phyloP scores from a whole-genome alignment of 2,888 invertebrate species.

The Drosophila barbarae region DNA sequence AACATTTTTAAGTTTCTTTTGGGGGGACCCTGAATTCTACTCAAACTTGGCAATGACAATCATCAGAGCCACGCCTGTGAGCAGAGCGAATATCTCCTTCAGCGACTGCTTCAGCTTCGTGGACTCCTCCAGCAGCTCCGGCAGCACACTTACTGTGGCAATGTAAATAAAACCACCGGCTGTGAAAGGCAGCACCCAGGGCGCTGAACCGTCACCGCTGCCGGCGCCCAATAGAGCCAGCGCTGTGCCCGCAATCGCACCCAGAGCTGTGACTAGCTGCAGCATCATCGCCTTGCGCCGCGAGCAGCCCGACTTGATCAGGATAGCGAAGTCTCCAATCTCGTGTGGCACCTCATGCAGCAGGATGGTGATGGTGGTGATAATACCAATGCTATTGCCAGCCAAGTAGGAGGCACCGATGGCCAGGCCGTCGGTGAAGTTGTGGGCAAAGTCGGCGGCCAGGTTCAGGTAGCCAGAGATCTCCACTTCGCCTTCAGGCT shows the following conservation, averaged over 20 bases:
- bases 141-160: slow-evolving; percentile 98
- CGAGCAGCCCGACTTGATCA: slow-evolving; percentile 97
- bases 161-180: slow-evolving; percentile 99
- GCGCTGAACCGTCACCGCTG: slow-evolving; percentile 83
- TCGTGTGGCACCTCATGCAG: slow-evolving; percentile 99
- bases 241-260: slow-evolving; percentile 96
- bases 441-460: slow-evolving; percentile 98
- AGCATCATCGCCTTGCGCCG: slow-evolving; percentile 96
- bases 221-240: slow-evolving; percentile 91
- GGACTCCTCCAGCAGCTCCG: slow-evolving; percentile 95
- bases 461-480: slow-evolving; percentile 96
- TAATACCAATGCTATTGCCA: slow-evolving; percentile 90
- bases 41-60: slow-evolving; percentile 89
- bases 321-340: slow-evolving; percentile 99
- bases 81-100: slow-evolving; percentile 92
- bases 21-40: slow-evolving; percentile 40
- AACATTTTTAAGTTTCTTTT: background rate
- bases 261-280: slow-evolving; percentile 95
- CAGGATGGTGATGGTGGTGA: slow-evolving; percentile 97
- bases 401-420: slow-evolving; percentile 98
- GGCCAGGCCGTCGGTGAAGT: slow-evolving; percentile 99
- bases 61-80: slow-evolving; percentile 97
- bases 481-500: slow-evolving; percentile 82
- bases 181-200: slow-evolving; percentile 97
- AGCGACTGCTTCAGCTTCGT: slow-evolving; percentile 92